Base-by-base conservation (phyloP, 2,888 invertebrate species). In the Timandra comae region DNA sequence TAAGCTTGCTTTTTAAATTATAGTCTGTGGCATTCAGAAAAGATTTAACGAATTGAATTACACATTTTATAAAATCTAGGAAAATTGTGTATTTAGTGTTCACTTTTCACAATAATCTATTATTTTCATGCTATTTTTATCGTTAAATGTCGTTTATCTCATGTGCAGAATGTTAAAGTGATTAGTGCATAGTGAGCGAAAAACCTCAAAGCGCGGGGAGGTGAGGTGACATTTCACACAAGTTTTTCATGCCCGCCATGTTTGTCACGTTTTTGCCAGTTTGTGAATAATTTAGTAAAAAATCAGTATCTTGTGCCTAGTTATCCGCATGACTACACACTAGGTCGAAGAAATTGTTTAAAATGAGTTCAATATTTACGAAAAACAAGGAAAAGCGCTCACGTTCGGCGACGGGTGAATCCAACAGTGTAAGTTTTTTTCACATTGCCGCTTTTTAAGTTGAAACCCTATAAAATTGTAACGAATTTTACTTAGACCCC, bases 241-340 rank as follows among this genome's bases (percentile, higher is more conserved):
- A 21, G 32, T 35, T 58, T 64, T 62, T 50, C 45, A 47, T 33
- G 48, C 77, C 77, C 81, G 81, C 81, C 81, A 82, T 82, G 68
- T 80, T 81, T 74, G 81, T 82, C 81, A 81, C 81, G 81, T 81
- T 82, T 82, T 79, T 74, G 63, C 69, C 56, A 70, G 63, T 72
- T n/a, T 62, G 63, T 68, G 69, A 67, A 66, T 68, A 63, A 64
- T 63, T 63, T 63, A 54, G 41, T 48, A 62, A 62, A 65, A 63
- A 56, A 54, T 58, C 24, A 38, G 43, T 46, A 46, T 47, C 23
- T 39, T 43, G 30, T 48, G 10, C 3, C 28, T 16, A 24, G 9
- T 27, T 38, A 23, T 31, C 32, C 29, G 9, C 28, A 26, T 27
- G 26, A 6, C n/a, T 7, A 7, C 9, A 24, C 31, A 29, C 38